Evolutionary conservation across 2,888 invertebrate genomes (phyloP).

Genomic region (Patella caerulea): DNA sequence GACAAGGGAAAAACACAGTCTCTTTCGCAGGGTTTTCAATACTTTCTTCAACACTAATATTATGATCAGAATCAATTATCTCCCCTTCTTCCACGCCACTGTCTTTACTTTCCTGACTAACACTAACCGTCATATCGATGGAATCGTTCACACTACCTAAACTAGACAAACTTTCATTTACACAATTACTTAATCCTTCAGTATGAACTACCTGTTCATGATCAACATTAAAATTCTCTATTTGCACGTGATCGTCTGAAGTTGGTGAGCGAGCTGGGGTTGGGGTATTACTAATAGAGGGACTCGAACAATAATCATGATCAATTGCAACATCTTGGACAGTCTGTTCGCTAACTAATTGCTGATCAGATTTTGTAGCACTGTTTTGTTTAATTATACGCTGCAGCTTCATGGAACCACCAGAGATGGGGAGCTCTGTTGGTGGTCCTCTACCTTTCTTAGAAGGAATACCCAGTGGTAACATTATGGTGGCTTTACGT

Average conservation of each 20-base stretch:
- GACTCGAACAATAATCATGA: constrained; percentile 1
- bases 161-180: background rate
- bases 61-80: constrained; percentile 23
- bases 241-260: background rate
- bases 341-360: constrained; percentile 7
- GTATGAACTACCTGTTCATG: constrained; percentile 4
- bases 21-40: background rate
- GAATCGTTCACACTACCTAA: too few relatives aligned
- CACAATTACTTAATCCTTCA: background rate
- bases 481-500: constrained; percentile 52
- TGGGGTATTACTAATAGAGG: background rate
- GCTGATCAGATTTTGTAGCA: constrained; percentile 11
- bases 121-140: background rate
- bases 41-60: background rate
- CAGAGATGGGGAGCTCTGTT: constrained; percentile 20
- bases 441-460: constrained; percentile 48
- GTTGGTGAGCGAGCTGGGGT: background rate
- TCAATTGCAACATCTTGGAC: background rate
- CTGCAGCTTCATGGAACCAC: background rate
- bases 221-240: background rate
- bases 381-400: background rate
- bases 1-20: constrained; percentile 12
- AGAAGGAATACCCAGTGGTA: constrained; percentile 54
- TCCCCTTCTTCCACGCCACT: constrained; percentile 43
- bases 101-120: constrained; percentile 14